These are phyloP conservation scores for Leptobrachium leishanense DNA, from an alignment of 2,113 vertebrate genomes.

Conservation along the genomic window DNA sequence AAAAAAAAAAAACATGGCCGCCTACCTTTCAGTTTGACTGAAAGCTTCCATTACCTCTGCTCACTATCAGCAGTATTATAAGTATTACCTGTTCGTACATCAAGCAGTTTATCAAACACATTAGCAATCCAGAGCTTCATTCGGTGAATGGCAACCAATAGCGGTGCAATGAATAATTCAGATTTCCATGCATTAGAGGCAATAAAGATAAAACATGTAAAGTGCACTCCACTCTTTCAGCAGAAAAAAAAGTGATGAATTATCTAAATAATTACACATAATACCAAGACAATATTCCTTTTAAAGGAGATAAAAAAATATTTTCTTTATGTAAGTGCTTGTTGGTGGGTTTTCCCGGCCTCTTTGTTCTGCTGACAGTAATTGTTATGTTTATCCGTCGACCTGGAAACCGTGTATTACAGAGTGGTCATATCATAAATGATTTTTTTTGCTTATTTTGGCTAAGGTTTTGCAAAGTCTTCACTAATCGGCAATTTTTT, in stretches of 20 bases:
- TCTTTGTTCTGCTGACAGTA: conserved; percentile 51
- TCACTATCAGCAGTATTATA: conserved; percentile 18
- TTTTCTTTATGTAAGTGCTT: conserved; percentile 45
- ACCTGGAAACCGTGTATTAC: too few relatives aligned
- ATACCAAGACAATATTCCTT: conserved; percentile 54
- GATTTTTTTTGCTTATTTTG: too few relatives aligned
- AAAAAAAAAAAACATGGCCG: conserved; percentile 3
- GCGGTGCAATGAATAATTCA: conserved; percentile 67
- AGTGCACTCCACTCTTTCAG: conserved; percentile 58
- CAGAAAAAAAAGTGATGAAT: conserved; percentile 58
- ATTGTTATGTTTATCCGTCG: conserved; percentile 15
- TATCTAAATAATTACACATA: conserved; percentile 56
- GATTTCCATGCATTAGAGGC: conserved; percentile 57
- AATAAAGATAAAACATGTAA: conserved; percentile 54
- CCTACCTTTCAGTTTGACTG: conserved; percentile 8
- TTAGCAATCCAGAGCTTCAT: conserved; percentile 68
- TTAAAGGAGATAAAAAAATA: conserved; percentile 54
- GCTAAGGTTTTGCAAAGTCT: too few relatives aligned
- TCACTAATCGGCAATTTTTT: too few relatives aligned
- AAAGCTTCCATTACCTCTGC: conserved; percentile 25
- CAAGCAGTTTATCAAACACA: conserved; percentile 58
- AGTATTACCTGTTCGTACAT: conserved; percentile 55
- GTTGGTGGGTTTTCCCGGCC: conserved; percentile 56
- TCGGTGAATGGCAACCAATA: conserved; percentile 57
- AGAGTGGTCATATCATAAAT: too few relatives aligned